Evolutionary conservation across 1,140 invertebrate genomes (phyloP), one percentile per base, ranked within the genome.

Genomic region (Sycobia sp.): DNA sequence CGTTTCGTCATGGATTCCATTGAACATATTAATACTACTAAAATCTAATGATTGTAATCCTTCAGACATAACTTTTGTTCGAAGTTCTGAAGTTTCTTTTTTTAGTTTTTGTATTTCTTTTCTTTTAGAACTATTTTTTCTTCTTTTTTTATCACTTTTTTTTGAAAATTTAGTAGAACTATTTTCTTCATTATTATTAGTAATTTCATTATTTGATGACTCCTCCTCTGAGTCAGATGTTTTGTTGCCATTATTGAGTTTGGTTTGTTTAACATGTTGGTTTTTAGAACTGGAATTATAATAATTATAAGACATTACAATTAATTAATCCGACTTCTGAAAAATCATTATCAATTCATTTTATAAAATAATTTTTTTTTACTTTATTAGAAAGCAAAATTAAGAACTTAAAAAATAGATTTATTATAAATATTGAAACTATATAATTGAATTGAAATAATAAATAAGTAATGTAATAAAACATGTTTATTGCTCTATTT

Each of bases 61-160:
- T 70, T 83, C 68, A 10, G 77, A 77, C 58, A 81, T 74, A 57
- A 71, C 69, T 59, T 77, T 70, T 27, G 76, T 59, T 55, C 81
- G 73, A 54, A 82, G 71, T 47, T 76, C 70, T 49, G 75, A 75
- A n/a, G 81, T 69, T 65, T 82, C 75, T 66, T 83, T 84, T 63
- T 83, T 84, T 39, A 83, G 66, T 64, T 79, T 77, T 29, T 74
- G 72, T 10, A 76, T 79, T 20, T 81, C 75, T 54, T 76, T 82
- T 29, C 69, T 73, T 51, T 69, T 71, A 44, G 68, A 77, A n/a
- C 69, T 74, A 46, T 74, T 75, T 39, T 78, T 76, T 39, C 71
- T 70, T 25, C 72, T 71, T 39, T 71, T 73, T 36, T 73, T 73
- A 8, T 69, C 47, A 29, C 68, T 69, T 13, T 71, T 70, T 4